A percentile compares a stretch with the other conserved stretches of the same genome.
Evolutionary conservation across 35 echinoderm and acorn worm genomes (phyloP).

Genomic region (Amphiura filiformis): DNA sequence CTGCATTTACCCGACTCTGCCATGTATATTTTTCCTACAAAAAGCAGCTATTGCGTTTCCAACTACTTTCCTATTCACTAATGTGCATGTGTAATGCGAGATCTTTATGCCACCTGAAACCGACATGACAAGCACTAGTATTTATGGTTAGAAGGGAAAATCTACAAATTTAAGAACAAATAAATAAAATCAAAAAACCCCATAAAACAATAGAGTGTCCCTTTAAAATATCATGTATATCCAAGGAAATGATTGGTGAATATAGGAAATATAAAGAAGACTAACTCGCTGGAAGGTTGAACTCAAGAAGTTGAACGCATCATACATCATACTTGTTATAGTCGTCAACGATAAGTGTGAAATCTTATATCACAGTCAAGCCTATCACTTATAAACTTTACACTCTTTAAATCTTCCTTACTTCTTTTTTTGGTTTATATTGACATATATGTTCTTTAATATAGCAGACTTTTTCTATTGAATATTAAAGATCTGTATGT

Average conservation of each 20-base stretch:
- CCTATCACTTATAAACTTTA: not conserved
- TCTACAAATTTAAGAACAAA: not conserved
- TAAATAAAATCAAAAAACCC: no score
- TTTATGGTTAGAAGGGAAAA: not conserved
- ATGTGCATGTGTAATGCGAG: not conserved
- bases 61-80: not conserved
- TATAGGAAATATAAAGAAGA: not conserved
- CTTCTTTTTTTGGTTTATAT: not conserved
- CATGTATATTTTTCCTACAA: no score
- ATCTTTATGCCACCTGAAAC: not conserved
- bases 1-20: no score
- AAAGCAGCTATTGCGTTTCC: not conserved
- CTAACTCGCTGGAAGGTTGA: not conserved
- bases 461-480: not conserved
- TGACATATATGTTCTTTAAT: not conserved
- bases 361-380: constrained; percentile 1
- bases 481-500: not conserved
- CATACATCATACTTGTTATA: not conserved
- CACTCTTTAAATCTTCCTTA: no score
- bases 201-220: constrained; percentile 6
- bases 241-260: not conserved
- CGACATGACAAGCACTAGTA: not conserved
- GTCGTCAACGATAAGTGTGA: constrained; percentile 1
- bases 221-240: not conserved
- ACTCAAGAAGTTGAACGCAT: not conserved